phyloP scores from a whole-genome alignment of 2,888 invertebrate species.

The Arrhopalites spinosus region DNA sequence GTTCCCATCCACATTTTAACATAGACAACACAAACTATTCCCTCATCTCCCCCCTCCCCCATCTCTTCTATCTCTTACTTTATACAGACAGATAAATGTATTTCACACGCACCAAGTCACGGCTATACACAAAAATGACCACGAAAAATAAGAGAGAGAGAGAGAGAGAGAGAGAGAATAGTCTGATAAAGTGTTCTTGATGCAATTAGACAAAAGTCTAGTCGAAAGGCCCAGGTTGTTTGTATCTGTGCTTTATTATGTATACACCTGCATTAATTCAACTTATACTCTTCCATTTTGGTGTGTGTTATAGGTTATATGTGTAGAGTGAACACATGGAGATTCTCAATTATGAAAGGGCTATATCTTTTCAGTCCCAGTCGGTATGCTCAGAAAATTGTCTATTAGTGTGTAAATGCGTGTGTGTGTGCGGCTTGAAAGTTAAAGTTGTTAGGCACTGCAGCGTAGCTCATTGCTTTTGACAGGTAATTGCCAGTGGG shows the following conservation, averaged over 20 bases:
- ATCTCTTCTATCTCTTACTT: no score
- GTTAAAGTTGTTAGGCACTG: conserved; percentile 31
- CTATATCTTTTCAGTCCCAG: conserved; percentile 5
- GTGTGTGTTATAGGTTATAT: not conserved
- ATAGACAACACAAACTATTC: not conserved
- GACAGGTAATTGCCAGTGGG: conserved; percentile 35
- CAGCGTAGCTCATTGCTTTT: conserved; percentile 33
- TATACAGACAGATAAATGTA: no score
- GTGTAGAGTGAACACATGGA: conserved; percentile 11
- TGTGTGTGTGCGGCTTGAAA: conserved; percentile 25
- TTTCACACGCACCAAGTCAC: no score
- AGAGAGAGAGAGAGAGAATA: no score
- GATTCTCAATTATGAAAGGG: conserved; percentile 21
- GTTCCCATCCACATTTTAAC: not conserved
- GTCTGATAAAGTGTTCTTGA: not conserved
- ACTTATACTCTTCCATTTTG: not conserved
- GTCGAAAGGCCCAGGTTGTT: not conserved
- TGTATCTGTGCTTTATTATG: not conserved
- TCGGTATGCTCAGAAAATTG: conserved; percentile 7
- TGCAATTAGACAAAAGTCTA: conserved; percentile 10
- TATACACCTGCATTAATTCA: not conserved
- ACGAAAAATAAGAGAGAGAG: no score
- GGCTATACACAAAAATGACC: no score
- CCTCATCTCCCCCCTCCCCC: not conserved
- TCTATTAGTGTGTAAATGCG: conserved; percentile 16